A percentile compares a stretch with the other conserved stretches of the same genome.
These are phyloP conservation scores for Cordilura impudica DNA, from an alignment of 2,888 invertebrate genomes.

Conservation along the genomic window DNA sequence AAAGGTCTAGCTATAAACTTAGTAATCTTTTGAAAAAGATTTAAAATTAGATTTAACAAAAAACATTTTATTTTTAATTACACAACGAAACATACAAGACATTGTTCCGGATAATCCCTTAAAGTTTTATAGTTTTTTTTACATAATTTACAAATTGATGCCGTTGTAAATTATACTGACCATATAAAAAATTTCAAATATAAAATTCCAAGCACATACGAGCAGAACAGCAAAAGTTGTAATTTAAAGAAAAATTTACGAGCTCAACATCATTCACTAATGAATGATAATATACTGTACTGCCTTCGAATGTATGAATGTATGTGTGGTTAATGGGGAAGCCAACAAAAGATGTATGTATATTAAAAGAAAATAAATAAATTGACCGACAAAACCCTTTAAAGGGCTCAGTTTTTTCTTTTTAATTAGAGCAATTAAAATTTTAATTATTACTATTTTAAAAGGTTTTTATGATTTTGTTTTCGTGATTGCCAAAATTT, in stretches of 20 bases:
- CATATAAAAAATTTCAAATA: slow-evolving; percentile 11
- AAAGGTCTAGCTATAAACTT: background rate
- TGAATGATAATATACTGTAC: too few relatives aligned
- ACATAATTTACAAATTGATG: slow-evolving; percentile 28
- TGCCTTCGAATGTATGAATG: background rate
- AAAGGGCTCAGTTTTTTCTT: background rate
- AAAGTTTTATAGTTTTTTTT: slow-evolving; percentile 24
- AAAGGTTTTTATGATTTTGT: slow-evolving; percentile 31
- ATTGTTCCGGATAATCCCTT: slow-evolving; percentile 29
- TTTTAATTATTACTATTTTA: slow-evolving; percentile 38
- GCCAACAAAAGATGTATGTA: slow-evolving; percentile 19
- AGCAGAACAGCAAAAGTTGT: background rate
- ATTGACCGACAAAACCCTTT: slow-evolving; percentile 25
- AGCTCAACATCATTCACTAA: slow-evolving; percentile 29
- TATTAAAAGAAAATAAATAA: slow-evolving; percentile 18
- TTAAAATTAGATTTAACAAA: slow-evolving; percentile 2
- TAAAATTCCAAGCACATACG: slow-evolving; percentile 11
- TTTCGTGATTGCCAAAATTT: slow-evolving; percentile 26
- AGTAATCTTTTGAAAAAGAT: slow-evolving; percentile 1
- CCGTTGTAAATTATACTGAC: slow-evolving; percentile 20
- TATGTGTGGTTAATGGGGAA: background rate
- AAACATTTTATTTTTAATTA: background rate
- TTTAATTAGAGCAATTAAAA: slow-evolving; percentile 25
- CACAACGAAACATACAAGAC: background rate
- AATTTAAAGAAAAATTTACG: slow-evolving; percentile 42